phyloP scores from a whole-genome alignment of 1,140 invertebrate species.

The Stenopsyche tienmushanensis region DNA sequence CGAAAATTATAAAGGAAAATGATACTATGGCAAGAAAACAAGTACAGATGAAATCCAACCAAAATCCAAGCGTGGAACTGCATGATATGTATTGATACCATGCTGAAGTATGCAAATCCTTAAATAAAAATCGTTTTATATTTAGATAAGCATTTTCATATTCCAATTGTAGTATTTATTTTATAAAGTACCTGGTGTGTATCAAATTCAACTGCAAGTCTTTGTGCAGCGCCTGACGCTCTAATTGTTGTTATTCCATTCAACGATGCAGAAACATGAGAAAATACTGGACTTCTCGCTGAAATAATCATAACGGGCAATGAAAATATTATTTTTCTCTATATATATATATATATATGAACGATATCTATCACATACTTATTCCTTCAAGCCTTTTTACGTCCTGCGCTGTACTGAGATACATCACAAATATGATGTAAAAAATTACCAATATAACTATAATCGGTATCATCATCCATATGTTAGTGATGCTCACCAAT shows the following conservation, averaged over 20 bases:
- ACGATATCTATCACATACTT: constrained; percentile 27
- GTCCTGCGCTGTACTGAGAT: constrained; percentile 70
- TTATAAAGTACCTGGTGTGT: constrained; percentile 45
- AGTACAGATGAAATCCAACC: constrained; percentile 69
- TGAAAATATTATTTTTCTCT: background rate
- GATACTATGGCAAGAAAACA: constrained; percentile 72
- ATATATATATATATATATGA: background rate
- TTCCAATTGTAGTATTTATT: background rate
- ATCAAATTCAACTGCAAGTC: constrained; percentile 65
- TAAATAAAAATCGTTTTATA: constrained; percentile 40
- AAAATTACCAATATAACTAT: constrained; percentile 65
- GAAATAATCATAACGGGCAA: constrained; percentile 7
- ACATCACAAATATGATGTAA: constrained; percentile 65
- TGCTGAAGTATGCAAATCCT: constrained; percentile 71
- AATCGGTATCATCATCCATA: constrained; percentile 65
- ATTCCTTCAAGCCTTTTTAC: constrained; percentile 72
- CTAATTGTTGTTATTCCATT: constrained; percentile 75
- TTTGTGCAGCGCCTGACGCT: constrained; percentile 61
- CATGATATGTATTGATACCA: constrained; percentile 78
- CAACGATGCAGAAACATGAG: constrained; percentile 72
- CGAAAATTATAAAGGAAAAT: constrained; percentile 44
- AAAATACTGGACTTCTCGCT: constrained; percentile 71
- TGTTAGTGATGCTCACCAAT: constrained; percentile 69
- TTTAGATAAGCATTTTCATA: background rate
- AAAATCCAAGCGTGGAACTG: constrained; percentile 79